Evolutionary conservation across 2,888 invertebrate species (phyloP), one percentile per base, ranked within the genome.

Genomic region (Halictus ligatus): DNA sequence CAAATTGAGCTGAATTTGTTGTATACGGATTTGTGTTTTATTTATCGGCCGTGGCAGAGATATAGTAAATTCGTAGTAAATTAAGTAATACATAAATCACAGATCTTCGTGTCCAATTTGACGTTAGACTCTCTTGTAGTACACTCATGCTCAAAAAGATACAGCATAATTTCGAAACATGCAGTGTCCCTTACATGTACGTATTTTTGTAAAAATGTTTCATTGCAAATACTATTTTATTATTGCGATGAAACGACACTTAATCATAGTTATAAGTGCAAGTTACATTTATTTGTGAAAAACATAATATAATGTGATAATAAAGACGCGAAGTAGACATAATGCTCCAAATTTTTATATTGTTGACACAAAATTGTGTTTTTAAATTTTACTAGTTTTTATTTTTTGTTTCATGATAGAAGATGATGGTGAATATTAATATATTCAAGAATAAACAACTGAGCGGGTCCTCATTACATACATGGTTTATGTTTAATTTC

Each of bases 1-100:
- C 29, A 48, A n/a, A 77, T 77, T 48, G 76, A 77, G 46, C 64
- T 46, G 72, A 46, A 76, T 64, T 29, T 75, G 8, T 75, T 40
- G 35, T 48, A n/a, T 67, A n/a, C 12, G 29, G n/a, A n/a, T 77
- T 48, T 64, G 7, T 7, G 64, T 64, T 64, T 64, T 29, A 29
- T 64, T 7, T 43, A 10, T 50, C 46, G 29, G 12, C 5, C 69
- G 48, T 67, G 76, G 29, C 15, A 67, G 64, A 77, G 48, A 77
- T 60, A 67, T 67, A 67, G 35, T 67, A 35, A 76, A 67, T 67
- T 67, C 29, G 67, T 35, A 64, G 67, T 35, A 64, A 18, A 64
- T 13, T 29, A 48, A 29, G 43, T 18, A 21, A 43, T n/a, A 4
- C 71, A n/a, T n/a, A 10, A 18, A 40, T 67, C 21, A 64, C 29